Percentiles rank a stretch among this genome's conserved stretches.
phyloP scores from a whole-genome alignment of 2,797 vertebrate genomes.

The Paedocypris micromegethes region DNA sequence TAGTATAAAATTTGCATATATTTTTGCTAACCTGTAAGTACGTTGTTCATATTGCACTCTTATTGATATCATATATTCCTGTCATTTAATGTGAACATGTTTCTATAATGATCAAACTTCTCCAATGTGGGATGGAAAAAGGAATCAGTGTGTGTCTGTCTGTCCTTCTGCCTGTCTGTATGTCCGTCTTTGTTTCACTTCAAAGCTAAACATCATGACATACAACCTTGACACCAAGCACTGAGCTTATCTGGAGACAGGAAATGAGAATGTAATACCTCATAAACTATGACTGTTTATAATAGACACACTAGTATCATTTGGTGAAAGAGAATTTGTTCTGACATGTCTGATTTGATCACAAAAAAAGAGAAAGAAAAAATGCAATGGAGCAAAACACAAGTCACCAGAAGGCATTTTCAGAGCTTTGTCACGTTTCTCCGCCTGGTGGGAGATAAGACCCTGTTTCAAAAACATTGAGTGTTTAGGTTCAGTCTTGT shows the following conservation, averaged over 20 bases:
- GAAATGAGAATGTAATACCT: background rate
- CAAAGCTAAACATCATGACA: no score
- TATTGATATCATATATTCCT: no score
- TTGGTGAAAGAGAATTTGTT: background rate
- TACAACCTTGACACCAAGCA: background rate
- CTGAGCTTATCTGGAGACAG: background rate
- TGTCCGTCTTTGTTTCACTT: no score
- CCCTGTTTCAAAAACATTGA: constrained; percentile 13
- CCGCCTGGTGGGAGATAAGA: background rate
- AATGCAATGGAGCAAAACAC: background rate
- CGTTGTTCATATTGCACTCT: no score
- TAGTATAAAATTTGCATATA: no score
- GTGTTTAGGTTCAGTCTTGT: constrained; percentile 6
- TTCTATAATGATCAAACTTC: no score
- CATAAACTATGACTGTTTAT: background rate
- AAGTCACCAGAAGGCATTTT: constrained; percentile 6
- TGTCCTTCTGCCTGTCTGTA: no score
- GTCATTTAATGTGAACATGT: no score
- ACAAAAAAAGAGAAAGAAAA: background rate
- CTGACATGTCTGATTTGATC: constrained; percentile 16
- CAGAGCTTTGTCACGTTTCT: background rate
- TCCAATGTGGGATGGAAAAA: no score
- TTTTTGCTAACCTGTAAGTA: no score
- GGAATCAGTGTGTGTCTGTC: no score
- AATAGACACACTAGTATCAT: constrained; percentile 1